Evolutionary conservation across 92 coral and sea anemone genomes (phyloP), one percentile per base, ranked within the genome.

Genomic region (Phenganax stokvisi): DNA sequence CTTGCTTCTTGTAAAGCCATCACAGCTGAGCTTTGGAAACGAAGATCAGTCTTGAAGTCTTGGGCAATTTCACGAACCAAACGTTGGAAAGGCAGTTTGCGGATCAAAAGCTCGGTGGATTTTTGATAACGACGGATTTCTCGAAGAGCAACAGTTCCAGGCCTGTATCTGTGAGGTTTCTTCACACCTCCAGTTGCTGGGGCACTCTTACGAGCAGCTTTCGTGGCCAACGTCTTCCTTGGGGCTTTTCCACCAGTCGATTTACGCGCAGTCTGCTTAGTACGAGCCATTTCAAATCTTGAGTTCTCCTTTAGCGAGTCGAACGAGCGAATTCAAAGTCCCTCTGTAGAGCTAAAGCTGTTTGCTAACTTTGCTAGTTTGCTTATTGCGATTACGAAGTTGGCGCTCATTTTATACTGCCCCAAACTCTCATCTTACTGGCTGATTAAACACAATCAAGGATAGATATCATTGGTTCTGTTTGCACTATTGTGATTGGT

Each of bases 1-100:
- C 97, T 90, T 70, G 97, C 97, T 81, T 92, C 97, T 81, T 90
- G 97, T 82, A 92, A 90, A 44, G 97, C 97, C 93, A 89, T 89
- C 82, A 92, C 97, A 65, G 97, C 93, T 10, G 93, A 88, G 87
- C 93, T 88, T 91, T 92, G 97, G 89, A 92, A 89, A 59, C 94
- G 94, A 71, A 90, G 78, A 52, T 90, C 91, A 10, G 94, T 88
- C 84, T 88, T 90, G 91, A 88, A 88, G 69, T 90, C 91, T 69
- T 90, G 94, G 70, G 93, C 93, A 71, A 90, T 90, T 81, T 90
- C 93, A 81, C 93, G 93, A 74, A 90, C 93, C 79, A 90, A 89
- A 79, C 93, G 93, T 80, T 90, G 93, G 89, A 90, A 90, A 86
- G 93, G 93, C 79, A 90, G 91, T 80, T 90, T 90, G 86, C 93